These are phyloP conservation scores for Chrysolophus pictus DNA, from an alignment of 2,797 vertebrate species.

Conservation along the genomic window DNA sequence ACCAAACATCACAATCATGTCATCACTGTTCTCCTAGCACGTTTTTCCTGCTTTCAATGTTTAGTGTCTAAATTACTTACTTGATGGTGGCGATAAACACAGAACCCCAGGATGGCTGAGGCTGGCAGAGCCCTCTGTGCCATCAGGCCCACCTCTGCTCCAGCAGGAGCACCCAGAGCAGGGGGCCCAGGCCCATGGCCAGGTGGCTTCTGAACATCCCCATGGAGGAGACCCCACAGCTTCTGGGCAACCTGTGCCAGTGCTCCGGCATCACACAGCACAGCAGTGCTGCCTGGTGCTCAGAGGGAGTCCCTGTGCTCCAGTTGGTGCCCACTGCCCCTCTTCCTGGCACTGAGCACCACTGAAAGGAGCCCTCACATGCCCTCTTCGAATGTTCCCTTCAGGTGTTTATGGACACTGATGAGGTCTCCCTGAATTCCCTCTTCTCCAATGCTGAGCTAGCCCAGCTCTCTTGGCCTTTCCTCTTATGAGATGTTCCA, in stretches of 20 bases:
- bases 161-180: background rate
- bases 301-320: background rate
- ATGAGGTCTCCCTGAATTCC: background rate
- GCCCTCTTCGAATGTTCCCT: no score
- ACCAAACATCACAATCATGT: no score
- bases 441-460: background rate
- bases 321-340: background rate
- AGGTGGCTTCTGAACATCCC: background rate
- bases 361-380: background rate
- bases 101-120: background rate
- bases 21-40: background rate
- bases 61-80: background rate
- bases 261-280: background rate
- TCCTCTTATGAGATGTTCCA: background rate
- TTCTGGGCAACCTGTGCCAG: background rate
- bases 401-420: background rate
- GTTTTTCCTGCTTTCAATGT: background rate
- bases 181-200: background rate
- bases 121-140: background rate
- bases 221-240: background rate
- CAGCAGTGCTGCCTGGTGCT: background rate
- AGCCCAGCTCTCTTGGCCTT: background rate
- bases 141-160: background rate
- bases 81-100: background rate
- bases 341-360: background rate